Conservation (phyloP, 2,888 invertebrate species). For the Corythucha ciliata region DNA sequence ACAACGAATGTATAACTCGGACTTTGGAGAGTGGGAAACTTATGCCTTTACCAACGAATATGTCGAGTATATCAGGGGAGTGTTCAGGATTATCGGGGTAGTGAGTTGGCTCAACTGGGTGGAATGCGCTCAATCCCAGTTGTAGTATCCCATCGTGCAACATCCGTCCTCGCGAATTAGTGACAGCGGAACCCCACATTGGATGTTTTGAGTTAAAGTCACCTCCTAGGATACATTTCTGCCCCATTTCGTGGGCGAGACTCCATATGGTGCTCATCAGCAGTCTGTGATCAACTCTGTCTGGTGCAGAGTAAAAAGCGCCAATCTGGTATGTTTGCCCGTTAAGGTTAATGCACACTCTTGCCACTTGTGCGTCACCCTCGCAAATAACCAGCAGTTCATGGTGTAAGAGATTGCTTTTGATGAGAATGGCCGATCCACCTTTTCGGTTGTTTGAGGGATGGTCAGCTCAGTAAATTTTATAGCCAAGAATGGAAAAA, state of each 20-base stretch:
- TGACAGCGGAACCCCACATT: no score
- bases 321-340: slow-evolving; percentile 4
- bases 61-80: slow-evolving; percentile 6
- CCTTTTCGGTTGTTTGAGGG: slow-evolving; percentile 1
- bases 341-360: background rate
- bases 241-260: background rate
- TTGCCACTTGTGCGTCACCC: background rate
- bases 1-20: no score
- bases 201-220: background rate
- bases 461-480: slow-evolving; percentile 8
- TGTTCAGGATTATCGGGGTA: background rate
- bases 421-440: slow-evolving; percentile 4
- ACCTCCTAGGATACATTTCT: background rate
- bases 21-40: no score
- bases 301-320: slow-evolving; percentile 15
- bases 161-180: no score
- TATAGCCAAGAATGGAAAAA: slow-evolving; percentile 14
- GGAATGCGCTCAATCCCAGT: no score
- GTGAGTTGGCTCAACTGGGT: no score
- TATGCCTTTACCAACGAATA: no score
- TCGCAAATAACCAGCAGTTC: slow-evolving; percentile 5
- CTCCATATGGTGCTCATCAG: background rate
- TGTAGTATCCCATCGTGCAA: background rate
- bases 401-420: background rate
- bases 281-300: background rate